phyloP scores from a whole-genome alignment of 2,888 invertebrate genomes.

The Zeuzera pyrina region DNA sequence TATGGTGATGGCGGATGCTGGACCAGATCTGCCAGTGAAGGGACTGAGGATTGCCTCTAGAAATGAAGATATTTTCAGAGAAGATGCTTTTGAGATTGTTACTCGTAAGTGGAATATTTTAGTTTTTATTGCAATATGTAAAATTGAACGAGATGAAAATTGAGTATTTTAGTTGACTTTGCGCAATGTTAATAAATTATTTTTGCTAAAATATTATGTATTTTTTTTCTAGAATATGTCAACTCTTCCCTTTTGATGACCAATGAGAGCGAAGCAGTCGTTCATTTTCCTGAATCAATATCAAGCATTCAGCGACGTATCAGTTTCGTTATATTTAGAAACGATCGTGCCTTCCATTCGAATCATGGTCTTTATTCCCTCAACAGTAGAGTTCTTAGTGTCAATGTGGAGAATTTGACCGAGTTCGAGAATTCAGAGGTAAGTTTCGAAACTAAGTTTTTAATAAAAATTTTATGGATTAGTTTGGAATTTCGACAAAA shows the following conservation, averaged over 20 bases:
- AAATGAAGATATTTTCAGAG: constrained; percentile 30
- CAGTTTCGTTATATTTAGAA: constrained; percentile 62
- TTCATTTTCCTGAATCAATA: constrained; percentile 47
- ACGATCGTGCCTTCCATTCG: constrained; percentile 50
- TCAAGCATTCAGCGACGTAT: constrained; percentile 34
- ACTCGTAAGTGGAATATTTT: constrained; percentile 26
- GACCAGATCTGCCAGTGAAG: constrained; percentile 33
- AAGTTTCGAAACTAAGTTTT: constrained; percentile 25
- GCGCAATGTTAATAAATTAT: not conserved
- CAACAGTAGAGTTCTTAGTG: constrained; percentile 64
- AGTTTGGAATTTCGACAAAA: not conserved
- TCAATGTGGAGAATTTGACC: constrained; percentile 50
- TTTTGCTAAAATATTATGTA: not conserved
- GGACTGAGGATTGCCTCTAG: constrained; percentile 44
- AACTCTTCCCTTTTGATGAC: constrained; percentile 29
- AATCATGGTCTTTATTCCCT: constrained; percentile 22
- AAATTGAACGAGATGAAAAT: not conserved
- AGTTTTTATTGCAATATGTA: not conserved
- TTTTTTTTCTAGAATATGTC: constrained; percentile 29
- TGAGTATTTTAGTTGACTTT: not conserved
- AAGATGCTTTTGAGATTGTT: constrained; percentile 42
- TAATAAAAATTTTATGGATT: not conserved
- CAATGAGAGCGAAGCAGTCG: constrained; percentile 44
- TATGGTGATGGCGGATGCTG: constrained; percentile 42
- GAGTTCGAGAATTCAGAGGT: constrained; percentile 48